phyloP scores from a whole-genome alignment of 1,140 invertebrate genomes.

The Cyclina sinensis region DNA sequence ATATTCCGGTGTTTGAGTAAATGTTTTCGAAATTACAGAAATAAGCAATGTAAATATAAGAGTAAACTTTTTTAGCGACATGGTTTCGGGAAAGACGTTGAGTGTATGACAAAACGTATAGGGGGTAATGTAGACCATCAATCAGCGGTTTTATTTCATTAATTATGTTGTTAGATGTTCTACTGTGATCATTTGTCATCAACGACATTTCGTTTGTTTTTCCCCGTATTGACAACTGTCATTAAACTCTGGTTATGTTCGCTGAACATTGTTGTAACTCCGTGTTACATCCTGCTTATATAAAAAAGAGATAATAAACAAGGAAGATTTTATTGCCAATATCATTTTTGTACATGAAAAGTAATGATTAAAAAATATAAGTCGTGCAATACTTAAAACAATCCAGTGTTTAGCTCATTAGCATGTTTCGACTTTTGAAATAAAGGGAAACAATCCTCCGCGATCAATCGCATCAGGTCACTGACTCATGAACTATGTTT shows the following conservation, averaged over 20 bases:
- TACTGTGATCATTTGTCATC: neutral
- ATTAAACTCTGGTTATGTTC: neutral
- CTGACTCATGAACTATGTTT: no score
- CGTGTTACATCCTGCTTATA: neutral
- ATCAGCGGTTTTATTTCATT: neutral
- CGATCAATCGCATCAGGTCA: no score
- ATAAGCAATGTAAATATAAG: neutral
- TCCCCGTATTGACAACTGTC: neutral
- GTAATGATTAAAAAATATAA: no score
- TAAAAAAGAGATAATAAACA: neutral
- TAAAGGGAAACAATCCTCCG: no score
- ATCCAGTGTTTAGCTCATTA: no score
- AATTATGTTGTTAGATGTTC: neutral
- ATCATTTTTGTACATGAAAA: no score
- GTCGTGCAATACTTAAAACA: no score
- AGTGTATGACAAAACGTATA: neutral
- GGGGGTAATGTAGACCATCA: neutral
- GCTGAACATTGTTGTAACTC: neutral
- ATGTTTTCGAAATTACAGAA: neutral
- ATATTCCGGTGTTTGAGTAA: conserved; percentile 21
- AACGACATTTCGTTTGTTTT: conserved; percentile 1
- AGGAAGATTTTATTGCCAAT: neutral
- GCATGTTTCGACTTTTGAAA: no score
- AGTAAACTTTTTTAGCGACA: neutral
- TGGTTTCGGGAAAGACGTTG: neutral